phyloP scores from a whole-genome alignment of 2,113 vertebrate genomes.

The Gila orcuttii region DNA sequence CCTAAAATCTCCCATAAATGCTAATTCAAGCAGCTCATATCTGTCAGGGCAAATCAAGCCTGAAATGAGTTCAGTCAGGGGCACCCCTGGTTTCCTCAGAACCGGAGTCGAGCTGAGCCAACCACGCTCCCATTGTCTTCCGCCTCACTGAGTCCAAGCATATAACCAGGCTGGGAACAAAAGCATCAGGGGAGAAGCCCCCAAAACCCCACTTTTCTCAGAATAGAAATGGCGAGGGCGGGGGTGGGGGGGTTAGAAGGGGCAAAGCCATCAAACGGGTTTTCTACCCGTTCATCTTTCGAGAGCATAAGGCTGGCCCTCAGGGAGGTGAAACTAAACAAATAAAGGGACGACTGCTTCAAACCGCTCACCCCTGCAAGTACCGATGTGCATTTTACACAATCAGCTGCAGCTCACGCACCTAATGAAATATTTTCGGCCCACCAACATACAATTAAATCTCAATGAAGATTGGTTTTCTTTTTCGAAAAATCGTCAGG shows the following conservation, averaged over 20 bases:
- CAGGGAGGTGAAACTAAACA: constrained; percentile 53
- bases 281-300: constrained; percentile 43
- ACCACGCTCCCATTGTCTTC: constrained; percentile 63
- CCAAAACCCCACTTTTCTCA: constrained; percentile 52
- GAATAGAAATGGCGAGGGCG: constrained; percentile 19
- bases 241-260: background rate
- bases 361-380: background rate
- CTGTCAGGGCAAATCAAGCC: constrained; percentile 70
- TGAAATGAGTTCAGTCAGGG: constrained; percentile 68
- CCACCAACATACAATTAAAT: constrained; percentile 23
- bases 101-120: constrained; percentile 44
- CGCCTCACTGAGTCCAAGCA: constrained; percentile 57
- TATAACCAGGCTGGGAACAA: constrained; percentile 61
- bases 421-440: constrained; percentile 34
- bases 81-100: constrained; percentile 50
- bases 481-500: constrained; percentile 19
- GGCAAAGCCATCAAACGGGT: constrained; percentile 51
- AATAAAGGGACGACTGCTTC: constrained; percentile 43
- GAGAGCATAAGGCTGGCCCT: constrained; percentile 45
- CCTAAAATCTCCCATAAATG: constrained; percentile 63
- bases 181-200: constrained; percentile 40
- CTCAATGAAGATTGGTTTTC: constrained; percentile 44
- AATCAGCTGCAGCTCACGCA: constrained; percentile 19
- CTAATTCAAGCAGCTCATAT: constrained; percentile 70
- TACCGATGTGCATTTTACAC: constrained; percentile 40